phyloP scores from a whole-genome alignment of 2,888 invertebrate genomes.

The Polymixis flavicincta region DNA sequence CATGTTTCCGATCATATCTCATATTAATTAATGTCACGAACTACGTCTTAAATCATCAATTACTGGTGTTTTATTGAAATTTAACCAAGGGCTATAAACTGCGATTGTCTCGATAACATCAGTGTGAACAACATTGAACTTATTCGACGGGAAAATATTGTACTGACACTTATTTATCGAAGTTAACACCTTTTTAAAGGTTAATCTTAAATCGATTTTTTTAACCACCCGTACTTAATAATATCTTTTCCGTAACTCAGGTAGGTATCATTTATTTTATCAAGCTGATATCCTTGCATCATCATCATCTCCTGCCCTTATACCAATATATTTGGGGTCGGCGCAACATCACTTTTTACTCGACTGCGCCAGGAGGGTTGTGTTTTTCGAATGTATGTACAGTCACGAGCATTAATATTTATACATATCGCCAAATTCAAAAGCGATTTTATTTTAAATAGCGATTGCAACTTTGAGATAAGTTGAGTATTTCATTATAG shows the following conservation, averaged over 20 bases:
- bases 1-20: constrained; percentile 45
- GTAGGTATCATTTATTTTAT: constrained; percentile 13
- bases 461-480: too few relatives aligned
- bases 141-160: constrained; percentile 23
- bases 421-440: too few relatives aligned
- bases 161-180: constrained; percentile 19
- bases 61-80: constrained; percentile 33
- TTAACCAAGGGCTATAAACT: constrained; percentile 35
- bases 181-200: neutral
- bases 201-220: neutral
- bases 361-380: too few relatives aligned
- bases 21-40: constrained; percentile 30
- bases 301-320: neutral
- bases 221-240: too few relatives aligned
- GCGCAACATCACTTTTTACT: too few relatives aligned
- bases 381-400: too few relatives aligned
- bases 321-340: too few relatives aligned
- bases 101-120: constrained; percentile 37
- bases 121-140: constrained; percentile 26
- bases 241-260: neutral
- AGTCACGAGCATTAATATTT: too few relatives aligned
- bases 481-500: too few relatives aligned
- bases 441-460: too few relatives aligned
- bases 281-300: neutral
- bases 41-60: constrained; percentile 36